These are phyloP conservation scores for Amphiprion percula DNA, from an alignment of 2,113 vertebrate genomes.

Conservation along the genomic window DNA sequence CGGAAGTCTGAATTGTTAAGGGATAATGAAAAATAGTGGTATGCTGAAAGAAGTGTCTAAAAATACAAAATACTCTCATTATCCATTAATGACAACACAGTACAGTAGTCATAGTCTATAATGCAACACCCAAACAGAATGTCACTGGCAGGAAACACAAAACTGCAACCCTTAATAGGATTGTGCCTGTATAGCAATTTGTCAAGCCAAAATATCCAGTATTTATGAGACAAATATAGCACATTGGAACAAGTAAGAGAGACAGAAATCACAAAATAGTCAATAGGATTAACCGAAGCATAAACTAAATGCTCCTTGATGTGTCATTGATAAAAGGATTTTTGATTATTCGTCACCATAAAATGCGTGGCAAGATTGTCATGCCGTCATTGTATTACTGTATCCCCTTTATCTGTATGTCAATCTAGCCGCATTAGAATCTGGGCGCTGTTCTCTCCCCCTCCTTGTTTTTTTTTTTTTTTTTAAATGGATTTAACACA, in stretches of 20 bases:
- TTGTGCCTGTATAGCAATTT: slow-evolving; percentile 80
- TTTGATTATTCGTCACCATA: slow-evolving; percentile 84
- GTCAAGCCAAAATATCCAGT: slow-evolving; percentile 80
- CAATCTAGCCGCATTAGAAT: slow-evolving; percentile 80
- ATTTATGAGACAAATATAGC: slow-evolving; percentile 84
- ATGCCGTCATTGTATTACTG: slow-evolving; percentile 80
- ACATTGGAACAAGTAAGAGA: slow-evolving; percentile 73
- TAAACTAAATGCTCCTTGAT: slow-evolving; percentile 84
- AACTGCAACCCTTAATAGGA: slow-evolving; percentile 78
- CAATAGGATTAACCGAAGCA: slow-evolving; percentile 84
- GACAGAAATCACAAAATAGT: slow-evolving; percentile 79
- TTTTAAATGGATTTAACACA: slow-evolving; percentile 78
- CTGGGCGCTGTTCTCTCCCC: slow-evolving; percentile 63
- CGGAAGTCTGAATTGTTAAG: slow-evolving; percentile 53
- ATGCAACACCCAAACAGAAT: slow-evolving; percentile 76
- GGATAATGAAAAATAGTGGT: slow-evolving; percentile 66
- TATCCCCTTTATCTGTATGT: slow-evolving; percentile 80
- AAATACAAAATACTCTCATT: slow-evolving; percentile 74
- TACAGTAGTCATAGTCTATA: slow-evolving; percentile 67
- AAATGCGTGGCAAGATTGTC: slow-evolving; percentile 79
- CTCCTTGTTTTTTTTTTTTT: slow-evolving; percentile 37
- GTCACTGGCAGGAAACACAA: slow-evolving; percentile 76
- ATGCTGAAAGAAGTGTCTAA: slow-evolving; percentile 63
- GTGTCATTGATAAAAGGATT: slow-evolving; percentile 86
- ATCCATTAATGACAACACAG: slow-evolving; percentile 79